phyloP scores from a whole-genome alignment of 2,888 invertebrate species.

The Eupithecia tripunctaria region DNA sequence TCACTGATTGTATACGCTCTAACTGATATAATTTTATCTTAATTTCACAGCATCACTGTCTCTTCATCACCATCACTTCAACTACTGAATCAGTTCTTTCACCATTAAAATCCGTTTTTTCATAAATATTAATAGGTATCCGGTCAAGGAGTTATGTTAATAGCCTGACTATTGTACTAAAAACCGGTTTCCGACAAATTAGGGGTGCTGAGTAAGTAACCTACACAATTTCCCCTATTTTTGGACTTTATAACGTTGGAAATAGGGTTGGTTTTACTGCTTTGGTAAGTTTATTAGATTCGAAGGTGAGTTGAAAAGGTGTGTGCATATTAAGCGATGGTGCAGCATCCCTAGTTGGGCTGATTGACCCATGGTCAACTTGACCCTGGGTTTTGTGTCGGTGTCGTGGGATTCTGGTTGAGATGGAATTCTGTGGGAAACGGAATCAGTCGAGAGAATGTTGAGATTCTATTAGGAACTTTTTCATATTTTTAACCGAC shows the following conservation, averaged over 20 bases:
- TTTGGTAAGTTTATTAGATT: conserved; percentile 27
- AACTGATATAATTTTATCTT: not conserved
- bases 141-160: conserved; percentile 84
- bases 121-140: conserved; percentile 80
- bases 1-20: too few species aligned
- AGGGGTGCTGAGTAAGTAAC: conserved; percentile 71
- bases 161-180: conserved; percentile 70
- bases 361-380: conserved; percentile 73
- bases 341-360: conserved; percentile 74
- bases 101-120: conserved; percentile 41
- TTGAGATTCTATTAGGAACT: not conserved
- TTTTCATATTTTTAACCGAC: not conserved
- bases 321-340: conserved; percentile 78
- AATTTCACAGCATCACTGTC: conserved; percentile 28
- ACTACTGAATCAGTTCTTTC: conserved; percentile 40
- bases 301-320: conserved; percentile 65
- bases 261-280: conserved; percentile 50
- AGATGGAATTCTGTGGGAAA: conserved; percentile 76
- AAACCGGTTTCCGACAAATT: conserved; percentile 78
- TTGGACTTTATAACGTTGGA: conserved; percentile 20
- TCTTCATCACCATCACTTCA: conserved; percentile 39
- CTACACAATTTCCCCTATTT: conserved; percentile 14
- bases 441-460: not conserved
- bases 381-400: conserved; percentile 72
- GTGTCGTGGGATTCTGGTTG: conserved; percentile 73